Evolutionary conservation across 2,113 vertebrate genomes (phyloP).

Genomic region (Eubucco bourcierii): DNA sequence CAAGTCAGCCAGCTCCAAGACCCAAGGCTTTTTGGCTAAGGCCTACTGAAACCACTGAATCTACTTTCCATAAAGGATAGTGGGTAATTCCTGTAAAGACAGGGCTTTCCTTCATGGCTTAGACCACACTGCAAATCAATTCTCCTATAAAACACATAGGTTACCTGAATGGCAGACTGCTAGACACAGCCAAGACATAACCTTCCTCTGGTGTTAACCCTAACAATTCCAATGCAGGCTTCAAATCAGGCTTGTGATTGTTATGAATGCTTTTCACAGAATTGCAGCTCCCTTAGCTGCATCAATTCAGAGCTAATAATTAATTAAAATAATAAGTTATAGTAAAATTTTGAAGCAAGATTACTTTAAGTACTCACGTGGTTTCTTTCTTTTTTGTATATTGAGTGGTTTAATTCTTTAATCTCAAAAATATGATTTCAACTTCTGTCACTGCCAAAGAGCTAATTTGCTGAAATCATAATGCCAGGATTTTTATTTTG

Average conservation of each 20-base stretch:
- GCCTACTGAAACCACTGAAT: neutral
- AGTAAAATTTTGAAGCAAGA: no score
- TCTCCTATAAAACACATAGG: accelerated
- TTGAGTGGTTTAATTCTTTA: neutral
- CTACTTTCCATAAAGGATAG: neutral
- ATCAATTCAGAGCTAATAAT: neutral
- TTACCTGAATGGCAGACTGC: neutral
- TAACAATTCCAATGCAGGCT: neutral
- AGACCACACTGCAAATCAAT: neutral
- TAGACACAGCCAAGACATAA: neutral
- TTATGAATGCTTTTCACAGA: neutral
- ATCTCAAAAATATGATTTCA: neutral
- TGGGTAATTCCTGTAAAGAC: neutral
- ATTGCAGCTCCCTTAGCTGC: neutral
- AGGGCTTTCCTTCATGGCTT: neutral
- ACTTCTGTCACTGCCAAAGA: neutral
- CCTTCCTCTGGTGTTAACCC: neutral
- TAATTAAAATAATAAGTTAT: neutral
- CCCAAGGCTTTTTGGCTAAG: neutral
- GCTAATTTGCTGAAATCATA: neutral
- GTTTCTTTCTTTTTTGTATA: neutral
- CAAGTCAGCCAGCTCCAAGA: neutral
- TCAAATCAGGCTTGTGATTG: neutral
- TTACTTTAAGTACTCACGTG: neutral
- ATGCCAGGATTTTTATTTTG: neutral